Conservation (phyloP, 2,888 invertebrate species). For the Xiphydria camelus region DNA sequence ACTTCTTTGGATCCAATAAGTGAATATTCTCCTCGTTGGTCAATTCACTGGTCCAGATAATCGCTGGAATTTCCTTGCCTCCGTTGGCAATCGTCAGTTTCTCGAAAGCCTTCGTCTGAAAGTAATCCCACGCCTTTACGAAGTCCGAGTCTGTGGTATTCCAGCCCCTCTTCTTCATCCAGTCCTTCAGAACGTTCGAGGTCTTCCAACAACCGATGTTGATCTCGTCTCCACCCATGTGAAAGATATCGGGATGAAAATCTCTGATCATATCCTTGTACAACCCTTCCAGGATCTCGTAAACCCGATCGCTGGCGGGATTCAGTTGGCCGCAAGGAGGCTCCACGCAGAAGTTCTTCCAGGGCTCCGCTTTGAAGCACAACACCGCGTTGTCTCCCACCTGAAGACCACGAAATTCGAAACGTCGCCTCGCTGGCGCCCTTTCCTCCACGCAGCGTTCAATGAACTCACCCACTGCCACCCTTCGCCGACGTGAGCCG, state of each 20-base stretch:
- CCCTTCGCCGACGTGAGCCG: constrained; percentile 86
- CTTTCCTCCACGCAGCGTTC: too few species aligned
- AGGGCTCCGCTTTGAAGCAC: constrained; percentile 68
- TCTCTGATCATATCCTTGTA: constrained; percentile 75
- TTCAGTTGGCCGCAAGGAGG: constrained; percentile 86
- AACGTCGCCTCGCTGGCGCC: too few species aligned
- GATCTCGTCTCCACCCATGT: constrained; percentile 89
- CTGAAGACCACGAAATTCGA: too few species aligned
- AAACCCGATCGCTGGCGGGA: constrained; percentile 71
- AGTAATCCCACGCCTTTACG: constrained; percentile 55
- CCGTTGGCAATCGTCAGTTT: constrained; percentile 61
- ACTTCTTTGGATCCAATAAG: constrained; percentile 71
- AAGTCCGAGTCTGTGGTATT: constrained; percentile 59
- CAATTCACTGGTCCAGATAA: constrained; percentile 82
- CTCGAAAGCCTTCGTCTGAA: constrained; percentile 71
- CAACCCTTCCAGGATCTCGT: constrained; percentile 71
- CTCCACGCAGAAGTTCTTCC: constrained; percentile 74
- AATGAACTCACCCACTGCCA: constrained; percentile 68
- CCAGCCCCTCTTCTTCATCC: constrained; percentile 70
- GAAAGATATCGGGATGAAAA: constrained; percentile 77
- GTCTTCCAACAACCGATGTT: constrained; percentile 75
- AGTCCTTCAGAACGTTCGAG: constrained; percentile 67
- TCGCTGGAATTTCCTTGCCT: constrained; percentile 65
- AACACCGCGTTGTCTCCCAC: constrained; percentile 48
- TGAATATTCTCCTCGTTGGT: constrained; percentile 70